A percentile compares a stretch with the other conserved stretches of the same genome.
Conservation (phyloP, 2,888 invertebrate genomes). For the Agrochola circellaris region DNA sequence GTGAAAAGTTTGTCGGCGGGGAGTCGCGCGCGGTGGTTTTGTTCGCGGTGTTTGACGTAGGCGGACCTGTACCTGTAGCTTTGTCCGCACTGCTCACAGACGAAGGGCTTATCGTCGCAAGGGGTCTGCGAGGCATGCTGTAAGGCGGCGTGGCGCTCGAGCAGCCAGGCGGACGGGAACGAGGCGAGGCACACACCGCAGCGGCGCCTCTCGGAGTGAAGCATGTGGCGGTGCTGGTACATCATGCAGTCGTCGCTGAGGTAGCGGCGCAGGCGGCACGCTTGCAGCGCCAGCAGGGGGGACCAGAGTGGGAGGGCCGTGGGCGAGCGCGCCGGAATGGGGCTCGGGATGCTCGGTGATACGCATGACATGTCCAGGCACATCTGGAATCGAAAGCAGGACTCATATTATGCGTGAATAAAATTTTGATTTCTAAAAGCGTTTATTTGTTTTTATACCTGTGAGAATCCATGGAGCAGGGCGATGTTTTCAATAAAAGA, state of each 20-base stretch:
- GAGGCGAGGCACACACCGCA: constrained; percentile 96
- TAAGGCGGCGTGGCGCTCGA: constrained; percentile 96
- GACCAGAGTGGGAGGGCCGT: constrained; percentile 86
- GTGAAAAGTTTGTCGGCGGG: constrained; percentile 97
- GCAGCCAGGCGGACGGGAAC: constrained; percentile 96
- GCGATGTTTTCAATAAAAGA: constrained; percentile 75
- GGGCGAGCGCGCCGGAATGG: constrained; percentile 82
- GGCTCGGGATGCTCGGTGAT: constrained; percentile 79
- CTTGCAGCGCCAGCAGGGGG: constrained; percentile 87
- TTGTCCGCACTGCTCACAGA: constrained; percentile 97
- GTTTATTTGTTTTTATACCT: constrained; percentile 51
- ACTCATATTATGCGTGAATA: neutral
- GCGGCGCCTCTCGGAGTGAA: constrained; percentile 89
- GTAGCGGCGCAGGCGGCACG: constrained; percentile 87
- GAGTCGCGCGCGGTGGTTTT: constrained; percentile 96
- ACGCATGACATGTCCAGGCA: constrained; percentile 86
- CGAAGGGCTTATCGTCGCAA: constrained; percentile 96
- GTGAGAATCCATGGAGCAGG: constrained; percentile 36
- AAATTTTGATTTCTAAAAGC: neutral
- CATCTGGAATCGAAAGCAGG: constrained; percentile 79
- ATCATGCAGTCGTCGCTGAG: constrained; percentile 89
- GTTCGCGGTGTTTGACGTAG: constrained; percentile 94
- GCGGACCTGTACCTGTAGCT: constrained; percentile 97
- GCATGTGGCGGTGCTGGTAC: constrained; percentile 82
- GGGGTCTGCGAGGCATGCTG: constrained; percentile 93